phyloP scores from a whole-genome alignment of 1,140 invertebrate species.

The Orius insidiosus region DNA sequence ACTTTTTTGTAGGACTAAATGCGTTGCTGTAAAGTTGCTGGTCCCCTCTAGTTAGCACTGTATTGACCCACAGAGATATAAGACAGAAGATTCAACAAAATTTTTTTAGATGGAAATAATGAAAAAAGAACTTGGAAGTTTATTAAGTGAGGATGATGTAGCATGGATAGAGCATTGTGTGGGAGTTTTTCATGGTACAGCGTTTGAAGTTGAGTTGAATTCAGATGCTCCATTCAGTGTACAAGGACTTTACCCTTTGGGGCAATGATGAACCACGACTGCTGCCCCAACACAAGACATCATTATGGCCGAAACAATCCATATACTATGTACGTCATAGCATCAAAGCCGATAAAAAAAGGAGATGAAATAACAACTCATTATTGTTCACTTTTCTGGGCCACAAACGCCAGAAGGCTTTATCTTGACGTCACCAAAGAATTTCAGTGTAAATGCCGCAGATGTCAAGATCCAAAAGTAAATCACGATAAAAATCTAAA shows the following conservation, averaged over 20 bases:
- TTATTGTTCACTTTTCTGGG: slow-evolving; percentile 56
- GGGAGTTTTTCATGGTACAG: slow-evolving; percentile 50
- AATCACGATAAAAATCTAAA: no score
- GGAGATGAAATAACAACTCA: slow-evolving; percentile 52
- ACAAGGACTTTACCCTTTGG: slow-evolving; percentile 52
- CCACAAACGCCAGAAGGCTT: slow-evolving; percentile 41
- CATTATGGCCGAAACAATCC: slow-evolving; percentile 34
- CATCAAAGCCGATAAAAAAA: slow-evolving; percentile 38
- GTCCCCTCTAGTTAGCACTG: no score
- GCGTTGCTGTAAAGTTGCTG: no score
- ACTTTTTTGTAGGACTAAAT: no score
- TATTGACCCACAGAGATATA: no score
- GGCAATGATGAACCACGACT: slow-evolving; percentile 55
- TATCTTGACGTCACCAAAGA: slow-evolving; percentile 52
- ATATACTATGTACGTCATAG: slow-evolving; percentile 39
- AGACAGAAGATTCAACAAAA: no score
- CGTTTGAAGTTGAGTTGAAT: slow-evolving; percentile 37
- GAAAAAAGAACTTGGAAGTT: slow-evolving; percentile 21
- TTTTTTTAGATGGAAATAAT: slow-evolving; percentile 32
- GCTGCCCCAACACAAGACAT: slow-evolving; percentile 53
- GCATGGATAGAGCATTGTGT: slow-evolving; percentile 39
- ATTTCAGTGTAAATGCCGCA: slow-evolving; percentile 49
- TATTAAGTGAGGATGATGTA: slow-evolving; percentile 30
- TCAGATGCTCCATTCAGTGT: slow-evolving; percentile 25
- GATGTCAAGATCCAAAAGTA: slow-evolving; percentile 52